Base-by-base conservation (phyloP, 2,888 invertebrate species). In the Volucella zonaria region DNA sequence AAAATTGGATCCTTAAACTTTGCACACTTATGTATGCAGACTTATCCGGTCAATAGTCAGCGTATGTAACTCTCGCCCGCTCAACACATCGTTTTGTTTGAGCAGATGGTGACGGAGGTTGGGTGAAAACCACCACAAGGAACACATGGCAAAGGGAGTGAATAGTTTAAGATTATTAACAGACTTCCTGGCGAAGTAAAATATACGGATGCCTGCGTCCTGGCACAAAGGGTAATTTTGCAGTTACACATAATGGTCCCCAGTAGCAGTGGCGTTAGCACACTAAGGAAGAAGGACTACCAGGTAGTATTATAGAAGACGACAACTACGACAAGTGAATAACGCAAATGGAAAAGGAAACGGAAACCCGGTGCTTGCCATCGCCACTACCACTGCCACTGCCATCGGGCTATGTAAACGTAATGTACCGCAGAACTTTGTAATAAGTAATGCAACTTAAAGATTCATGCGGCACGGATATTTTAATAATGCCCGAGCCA, bases 401-500 rank as follows among this genome's bases (percentile, higher is more conserved):
- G 31, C 31, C 31, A 67, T 42, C 66, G 31, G 52, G 61, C 61
- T 67, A 38, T 68, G 54, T 12, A 59, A 64, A 66, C 47, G 51
- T 58, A 62, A 51, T 49, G 54, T 52, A 61, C 58, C 66, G 59
- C 64, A 73, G 42, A 79, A 66, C 51, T 59, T 52, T 73, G 59
- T 61, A 79, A 61, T 66, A 52, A 79, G 61, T 67, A 73, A 71
- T 78, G 77, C 64, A 71, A 59, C 64, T 80, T 68, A 80, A 74
- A 68, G 74, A 80, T 74, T 80, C 42, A 80, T 68, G 68, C 68
- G 56, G 68, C 62, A 54, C 12, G 67, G 74, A 59, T 74, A 68
- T 68, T 73, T 49, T 56, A 74, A 73, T 66, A 78, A 45, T 45
- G 42, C 54, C 31, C 43, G 42, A 56, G 70, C 14, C 1, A 40